A percentile compares a stretch with the other conserved stretches of the same genome.
These are phyloP conservation scores for Rotaria macrura DNA, from an alignment of 2,888 invertebrate genomes.

Conservation along the genomic window DNA sequence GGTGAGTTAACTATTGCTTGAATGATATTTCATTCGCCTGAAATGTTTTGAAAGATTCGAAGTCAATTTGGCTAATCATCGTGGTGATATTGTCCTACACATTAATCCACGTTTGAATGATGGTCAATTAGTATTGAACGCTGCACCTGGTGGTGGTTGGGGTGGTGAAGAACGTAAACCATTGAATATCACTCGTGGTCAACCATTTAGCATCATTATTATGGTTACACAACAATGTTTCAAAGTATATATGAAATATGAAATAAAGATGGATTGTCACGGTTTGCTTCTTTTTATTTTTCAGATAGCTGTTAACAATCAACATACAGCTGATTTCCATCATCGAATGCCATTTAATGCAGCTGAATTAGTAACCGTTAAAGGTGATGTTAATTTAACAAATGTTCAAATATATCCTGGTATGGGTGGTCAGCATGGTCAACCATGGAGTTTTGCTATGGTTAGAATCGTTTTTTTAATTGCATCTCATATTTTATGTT, in stretches of 20 bases:
- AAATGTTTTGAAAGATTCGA: background rate
- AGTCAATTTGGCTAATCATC: conserved; percentile 8
- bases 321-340: background rate
- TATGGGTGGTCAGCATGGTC: background rate
- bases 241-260: background rate
- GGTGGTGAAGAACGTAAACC: background rate
- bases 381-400: background rate
- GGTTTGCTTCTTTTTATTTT: background rate
- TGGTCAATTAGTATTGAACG: background rate
- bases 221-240: conserved; percentile 6
- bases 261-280: background rate
- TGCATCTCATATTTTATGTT: too few relatives aligned
- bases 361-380: background rate
- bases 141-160: background rate
- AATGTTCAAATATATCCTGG: background rate
- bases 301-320: background rate
- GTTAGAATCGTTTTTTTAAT: background rate
- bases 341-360: background rate
- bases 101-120: background rate
- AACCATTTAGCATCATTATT: background rate
- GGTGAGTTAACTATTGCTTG: background rate
- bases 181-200: background rate
- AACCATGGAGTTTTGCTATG: conserved; percentile 1
- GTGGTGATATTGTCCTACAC: conserved; percentile 16
- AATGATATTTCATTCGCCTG: background rate